These are phyloP conservation scores for Diarsia dahlii DNA, from an alignment of 2,888 invertebrate genomes.

Conservation along the genomic window DNA sequence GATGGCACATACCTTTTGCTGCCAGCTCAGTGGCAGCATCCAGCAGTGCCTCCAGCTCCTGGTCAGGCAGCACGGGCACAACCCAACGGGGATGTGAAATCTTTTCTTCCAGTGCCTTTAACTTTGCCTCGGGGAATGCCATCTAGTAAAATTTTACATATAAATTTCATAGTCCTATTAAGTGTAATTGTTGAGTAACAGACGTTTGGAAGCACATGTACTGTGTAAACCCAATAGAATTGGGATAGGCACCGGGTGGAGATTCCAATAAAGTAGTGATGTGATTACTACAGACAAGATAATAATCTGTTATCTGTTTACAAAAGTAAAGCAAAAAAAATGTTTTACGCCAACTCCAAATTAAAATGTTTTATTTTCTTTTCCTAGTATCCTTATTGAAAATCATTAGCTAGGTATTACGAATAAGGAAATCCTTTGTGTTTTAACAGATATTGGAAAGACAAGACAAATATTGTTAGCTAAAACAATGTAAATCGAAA, in stretches of 20 bases:
- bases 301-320: not conserved
- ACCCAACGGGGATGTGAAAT: slow-evolving; percentile 99
- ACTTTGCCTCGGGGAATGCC: slow-evolving; percentile 96
- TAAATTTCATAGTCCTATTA: not conserved
- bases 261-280: not conserved
- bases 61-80: slow-evolving; percentile 98
- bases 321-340: not conserved
- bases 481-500: not conserved
- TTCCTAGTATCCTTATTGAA: not conserved
- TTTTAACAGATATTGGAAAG: not conserved
- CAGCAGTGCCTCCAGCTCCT: slow-evolving; percentile 97
- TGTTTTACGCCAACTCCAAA: too few species aligned
- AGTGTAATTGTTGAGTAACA: not conserved
- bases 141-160: slow-evolving; percentile 75
- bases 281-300: not conserved
- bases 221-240: not conserved
- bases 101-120: slow-evolving; percentile 98
- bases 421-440: not conserved
- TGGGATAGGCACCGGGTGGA: not conserved
- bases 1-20: slow-evolving; percentile 92
- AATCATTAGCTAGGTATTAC: not conserved
- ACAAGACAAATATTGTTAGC: too few species aligned
- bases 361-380: not conserved
- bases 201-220: not conserved
- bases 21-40: slow-evolving; percentile 97